Conservation (phyloP, 2,888 invertebrate species). For the Unio pictorum region DNA sequence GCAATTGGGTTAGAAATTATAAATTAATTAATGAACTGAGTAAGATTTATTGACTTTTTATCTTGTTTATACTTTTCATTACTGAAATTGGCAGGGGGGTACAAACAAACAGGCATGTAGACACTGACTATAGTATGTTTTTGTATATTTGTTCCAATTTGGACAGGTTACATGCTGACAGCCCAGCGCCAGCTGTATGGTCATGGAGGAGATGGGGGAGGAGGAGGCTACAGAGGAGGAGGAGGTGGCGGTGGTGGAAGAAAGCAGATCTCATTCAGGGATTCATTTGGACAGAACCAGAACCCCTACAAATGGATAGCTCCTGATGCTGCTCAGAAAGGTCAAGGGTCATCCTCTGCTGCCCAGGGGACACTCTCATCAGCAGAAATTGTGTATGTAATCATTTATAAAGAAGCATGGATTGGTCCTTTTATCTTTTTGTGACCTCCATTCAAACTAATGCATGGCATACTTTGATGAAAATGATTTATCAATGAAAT, state of each 20-base stretch:
- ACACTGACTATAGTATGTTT: background rate
- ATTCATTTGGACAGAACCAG: constrained; percentile 27
- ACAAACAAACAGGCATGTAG: too few relatives aligned
- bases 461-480: background rate
- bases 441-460: too few relatives aligned
- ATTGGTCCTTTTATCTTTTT: background rate
- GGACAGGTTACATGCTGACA: constrained; percentile 28
- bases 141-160: background rate
- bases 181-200: constrained; percentile 50
- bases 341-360: constrained; percentile 5
- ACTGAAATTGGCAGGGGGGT: too few relatives aligned
- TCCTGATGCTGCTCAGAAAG: constrained; percentile 22
- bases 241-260: constrained; percentile 16
- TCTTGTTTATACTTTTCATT: too few relatives aligned
- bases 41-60: too few relatives aligned
- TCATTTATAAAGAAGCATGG: background rate
- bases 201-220: constrained; percentile 24
- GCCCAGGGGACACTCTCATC: constrained; percentile 24
- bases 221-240: constrained; percentile 10
- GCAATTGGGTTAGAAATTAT: too few relatives aligned
- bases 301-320: constrained; percentile 50
- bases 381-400: constrained; percentile 51
- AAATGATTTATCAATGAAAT: background rate
- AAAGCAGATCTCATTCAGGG: constrained; percentile 22
- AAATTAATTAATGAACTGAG: too few relatives aligned